Evolutionary conservation across 2,888 invertebrate species (phyloP).

Genomic region (Lasius fuliginosus): DNA sequence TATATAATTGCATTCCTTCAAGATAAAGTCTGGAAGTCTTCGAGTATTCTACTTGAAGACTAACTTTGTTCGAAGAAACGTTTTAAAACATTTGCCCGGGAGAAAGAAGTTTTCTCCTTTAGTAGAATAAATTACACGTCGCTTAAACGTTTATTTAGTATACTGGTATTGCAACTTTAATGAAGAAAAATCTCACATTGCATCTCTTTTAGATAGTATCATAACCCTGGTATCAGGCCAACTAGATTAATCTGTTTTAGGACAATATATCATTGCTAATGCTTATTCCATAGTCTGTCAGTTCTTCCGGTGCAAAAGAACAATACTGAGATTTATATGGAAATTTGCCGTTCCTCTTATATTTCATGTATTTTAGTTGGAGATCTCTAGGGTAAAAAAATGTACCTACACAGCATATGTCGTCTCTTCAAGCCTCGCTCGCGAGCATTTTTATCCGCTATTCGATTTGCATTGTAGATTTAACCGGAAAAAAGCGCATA

Average conservation of each 20-base stretch:
- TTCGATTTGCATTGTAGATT: constrained; percentile 82
- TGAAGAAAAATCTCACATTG: constrained; percentile 50
- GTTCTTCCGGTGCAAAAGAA: constrained; percentile 55
- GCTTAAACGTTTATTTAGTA: constrained; percentile 44
- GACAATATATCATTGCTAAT: constrained; percentile 57
- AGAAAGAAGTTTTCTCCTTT: constrained; percentile 25
- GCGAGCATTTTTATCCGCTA: constrained; percentile 73
- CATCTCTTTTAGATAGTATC: constrained; percentile 36
- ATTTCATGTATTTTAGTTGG: constrained; percentile 74
- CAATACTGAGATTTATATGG: constrained; percentile 77
- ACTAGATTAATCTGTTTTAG: constrained; percentile 61
- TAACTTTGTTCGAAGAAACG: background rate
- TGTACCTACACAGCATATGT: constrained; percentile 74
- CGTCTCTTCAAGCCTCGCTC: constrained; percentile 74
- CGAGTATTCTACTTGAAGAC: background rate
- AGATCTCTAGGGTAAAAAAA: constrained; percentile 68
- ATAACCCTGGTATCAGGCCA: constrained; percentile 48
- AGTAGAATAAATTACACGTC: constrained; percentile 41
- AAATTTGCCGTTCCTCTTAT: constrained; percentile 72
- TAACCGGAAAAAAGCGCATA: constrained; percentile 75
- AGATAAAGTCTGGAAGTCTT: background rate
- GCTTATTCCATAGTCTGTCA: constrained; percentile 58
- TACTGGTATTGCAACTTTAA: constrained; percentile 28
- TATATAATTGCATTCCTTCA: background rate
- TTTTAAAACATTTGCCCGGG: constrained; percentile 16